Evolutionary conservation across 1,140 invertebrate species (phyloP), one percentile per base, ranked within the genome.

Genomic region (Aradophagus sp.): DNA sequence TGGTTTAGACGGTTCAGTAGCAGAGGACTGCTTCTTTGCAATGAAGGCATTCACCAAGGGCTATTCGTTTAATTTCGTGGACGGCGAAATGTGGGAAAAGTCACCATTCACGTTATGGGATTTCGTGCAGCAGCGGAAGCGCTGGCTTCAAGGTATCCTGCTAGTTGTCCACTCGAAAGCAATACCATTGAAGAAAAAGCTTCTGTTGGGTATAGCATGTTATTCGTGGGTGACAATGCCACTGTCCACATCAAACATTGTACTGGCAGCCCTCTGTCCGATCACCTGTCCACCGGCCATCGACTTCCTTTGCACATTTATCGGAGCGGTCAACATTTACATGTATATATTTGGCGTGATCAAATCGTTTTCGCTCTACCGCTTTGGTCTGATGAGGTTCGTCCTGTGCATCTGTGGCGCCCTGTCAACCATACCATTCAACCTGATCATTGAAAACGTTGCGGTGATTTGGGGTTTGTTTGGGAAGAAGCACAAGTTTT

Each of bases 31-130:
- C 79, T 98, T 92, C 80, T 99, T 99, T 87, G 95, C 94, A 0
- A 97, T 99, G 93, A 91, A 93, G 58, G 97, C 97, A 0, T 95
- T 92, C 77, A 89, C 89, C 47, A 88, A 93, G 80, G 94, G 94
- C 6, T 95, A 93, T 77, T 89, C 91, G 1, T 97, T 97, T 80
- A 95, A 96, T 77, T 97, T 97, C 83, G 90, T 98, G 61, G 95
- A 97, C 80, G 96, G 97, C 12, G 96, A 98, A 86, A 98, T 98
- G 96, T 96, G 95, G 91, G 97, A 99, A 81, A 97, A 98, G 80
- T 97, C 95, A 11, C 97, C 97, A 5, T 99, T 99, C 78, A 96
- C 95, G 0, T 83, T 97, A 1, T 92, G 92, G 88, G 97, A 99
- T 82, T 97, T 98, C 79, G 89, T 99, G 29, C 95, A 97, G 81